Percentiles rank a stretch among this genome's conserved stretches.
These are phyloP conservation scores for Telmatherina bonti DNA, from an alignment of 2,797 vertebrate species.

Conservation along the genomic window DNA sequence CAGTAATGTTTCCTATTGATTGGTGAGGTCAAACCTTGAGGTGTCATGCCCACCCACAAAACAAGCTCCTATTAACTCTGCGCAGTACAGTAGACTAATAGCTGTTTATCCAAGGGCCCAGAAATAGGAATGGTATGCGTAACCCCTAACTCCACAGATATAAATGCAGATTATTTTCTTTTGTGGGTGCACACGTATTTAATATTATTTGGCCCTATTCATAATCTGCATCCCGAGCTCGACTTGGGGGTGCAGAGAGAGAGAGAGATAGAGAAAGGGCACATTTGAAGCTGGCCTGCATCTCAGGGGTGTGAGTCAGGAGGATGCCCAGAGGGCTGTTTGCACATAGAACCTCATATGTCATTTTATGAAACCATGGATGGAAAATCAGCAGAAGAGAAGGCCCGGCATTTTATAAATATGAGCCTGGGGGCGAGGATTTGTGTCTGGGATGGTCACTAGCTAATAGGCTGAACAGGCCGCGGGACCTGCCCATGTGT, in stretches of 20 bases:
- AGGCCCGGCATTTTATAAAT: constrained; percentile 54
- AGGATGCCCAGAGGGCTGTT: constrained; percentile 71
- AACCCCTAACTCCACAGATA: constrained; percentile 69
- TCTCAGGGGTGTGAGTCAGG: constrained; percentile 49
- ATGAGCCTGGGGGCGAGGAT: constrained; percentile 47
- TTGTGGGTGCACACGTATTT: constrained; percentile 72
- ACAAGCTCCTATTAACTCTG: constrained; percentile 77
- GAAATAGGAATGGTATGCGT: constrained; percentile 73
- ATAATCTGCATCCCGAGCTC: constrained; percentile 53
- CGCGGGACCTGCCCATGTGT: constrained; percentile 71
- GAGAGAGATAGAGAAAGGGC: constrained; percentile 56
- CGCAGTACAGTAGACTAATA: constrained; percentile 66
- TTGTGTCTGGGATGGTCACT: constrained; percentile 61
- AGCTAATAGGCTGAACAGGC: constrained; percentile 63
- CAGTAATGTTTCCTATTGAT: constrained; percentile 76
- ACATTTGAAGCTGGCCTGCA: constrained; percentile 63
- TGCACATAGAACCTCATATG: constrained; percentile 77
- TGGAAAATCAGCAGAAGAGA: constrained; percentile 62
- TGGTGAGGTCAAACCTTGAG: constrained; percentile 65
- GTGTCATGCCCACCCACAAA: constrained; percentile 64
- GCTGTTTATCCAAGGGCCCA: constrained; percentile 76
- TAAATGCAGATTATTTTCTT: constrained; percentile 77
- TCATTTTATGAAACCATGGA: constrained; percentile 70
- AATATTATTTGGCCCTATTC: constrained; percentile 68
- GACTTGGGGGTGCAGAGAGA: constrained; percentile 31